phyloP scores from a whole-genome alignment of 2,797 vertebrate species.

The Acanthopagrus latus region DNA sequence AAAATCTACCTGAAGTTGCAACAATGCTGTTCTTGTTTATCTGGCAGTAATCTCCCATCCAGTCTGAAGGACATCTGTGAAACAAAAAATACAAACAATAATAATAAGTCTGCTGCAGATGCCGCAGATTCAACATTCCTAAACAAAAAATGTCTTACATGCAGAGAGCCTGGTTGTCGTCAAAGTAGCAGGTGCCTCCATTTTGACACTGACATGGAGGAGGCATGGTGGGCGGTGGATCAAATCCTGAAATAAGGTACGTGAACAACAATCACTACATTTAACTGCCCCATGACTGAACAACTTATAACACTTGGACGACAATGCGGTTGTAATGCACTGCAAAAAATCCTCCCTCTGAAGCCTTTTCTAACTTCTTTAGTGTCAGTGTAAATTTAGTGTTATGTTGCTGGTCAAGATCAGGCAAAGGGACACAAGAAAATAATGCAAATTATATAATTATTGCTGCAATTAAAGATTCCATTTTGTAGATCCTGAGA shows the following conservation, averaged over 20 bases:
- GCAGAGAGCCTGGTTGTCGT: conserved; percentile 82
- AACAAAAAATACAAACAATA: conserved; percentile 12
- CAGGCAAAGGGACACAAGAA: neutral
- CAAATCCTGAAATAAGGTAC: conserved; percentile 65
- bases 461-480: neutral
- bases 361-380: too few relatives aligned
- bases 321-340: too few relatives aligned
- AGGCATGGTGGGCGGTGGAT: conserved; percentile 79
- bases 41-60: conserved; percentile 80
- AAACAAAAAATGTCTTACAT: conserved; percentile 62
- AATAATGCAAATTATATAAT: neutral
- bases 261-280: neutral
- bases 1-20: conserved; percentile 70
- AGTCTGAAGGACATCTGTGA: conserved; percentile 77
- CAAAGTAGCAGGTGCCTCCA: conserved; percentile 82
- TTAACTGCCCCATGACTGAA: neutral
- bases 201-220: conserved; percentile 82
- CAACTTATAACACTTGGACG: neutral
- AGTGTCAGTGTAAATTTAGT: too few relatives aligned
- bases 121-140: neutral
- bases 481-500: neutral
- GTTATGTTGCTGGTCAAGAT: too few relatives aligned
- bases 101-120: neutral
- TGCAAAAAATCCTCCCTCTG: too few relatives aligned
- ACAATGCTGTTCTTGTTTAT: conserved; percentile 45